A percentile compares a stretch with the other conserved stretches of the same genome.
These are phyloP conservation scores for Silurus meridionalis DNA, from an alignment of 2,113 vertebrate genomes.

Conservation along the genomic window DNA sequence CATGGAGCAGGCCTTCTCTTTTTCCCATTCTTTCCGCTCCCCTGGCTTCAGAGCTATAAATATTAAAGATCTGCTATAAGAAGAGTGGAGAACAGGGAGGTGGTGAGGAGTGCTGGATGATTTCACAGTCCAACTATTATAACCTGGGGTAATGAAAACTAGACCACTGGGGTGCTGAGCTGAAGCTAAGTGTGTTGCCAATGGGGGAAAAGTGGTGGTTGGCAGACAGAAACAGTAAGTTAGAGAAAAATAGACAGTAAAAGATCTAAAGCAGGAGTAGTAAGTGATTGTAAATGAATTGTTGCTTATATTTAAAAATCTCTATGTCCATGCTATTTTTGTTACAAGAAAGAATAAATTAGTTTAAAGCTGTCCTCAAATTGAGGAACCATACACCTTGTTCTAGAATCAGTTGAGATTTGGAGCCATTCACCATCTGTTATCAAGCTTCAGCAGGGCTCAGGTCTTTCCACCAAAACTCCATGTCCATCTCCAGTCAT, in stretches of 20 bases:
- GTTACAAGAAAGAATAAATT: not conserved
- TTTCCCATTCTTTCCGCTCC: slow-evolving; percentile 57
- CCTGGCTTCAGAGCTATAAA: slow-evolving; percentile 72
- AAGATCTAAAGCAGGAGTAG: slow-evolving; percentile 43
- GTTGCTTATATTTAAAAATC: not conserved
- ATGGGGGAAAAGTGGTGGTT: slow-evolving; percentile 45
- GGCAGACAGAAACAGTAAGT: not conserved
- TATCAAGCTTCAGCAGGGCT: not conserved
- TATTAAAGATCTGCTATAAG: slow-evolving; percentile 74
- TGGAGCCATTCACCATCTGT: not conserved
- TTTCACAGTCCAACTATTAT: slow-evolving; percentile 84
- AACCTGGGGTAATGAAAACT: slow-evolving; percentile 74
- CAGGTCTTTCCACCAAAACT: not conserved
- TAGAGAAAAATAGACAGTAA: slow-evolving; percentile 44
- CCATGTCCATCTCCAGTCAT: not conserved
- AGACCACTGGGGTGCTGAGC: slow-evolving; percentile 58
- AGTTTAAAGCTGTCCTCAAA: not conserved
- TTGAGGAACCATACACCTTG: no score
- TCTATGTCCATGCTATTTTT: not conserved
- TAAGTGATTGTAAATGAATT: not conserved
- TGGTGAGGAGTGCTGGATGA: slow-evolving; percentile 63
- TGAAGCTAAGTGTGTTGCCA: slow-evolving; percentile 47
- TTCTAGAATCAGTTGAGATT: not conserved
- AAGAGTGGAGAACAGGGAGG: slow-evolving; percentile 55
- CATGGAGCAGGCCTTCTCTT: slow-evolving; percentile 59